A percentile compares a stretch with the other conserved stretches of the same genome.
Evolutionary conservation across 2,113 vertebrate species (phyloP).

Genomic region (cattle (Bos taurus)): ARS-UCD2.0 NC_037340.1:10270001-10270500

Average conservation of each 20-base stretch:
- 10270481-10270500: not conserved
- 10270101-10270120: not conserved
- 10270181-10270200: not conserved
- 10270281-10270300: not conserved
- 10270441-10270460: conserved; percentile 20
- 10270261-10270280: not conserved
- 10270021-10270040: not conserved
- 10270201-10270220: not conserved
- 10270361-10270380: not conserved
- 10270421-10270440: conserved; percentile 2
- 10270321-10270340: not conserved
- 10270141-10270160: not conserved
- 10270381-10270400: not conserved
- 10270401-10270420: not conserved
- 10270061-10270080: conserved; percentile 22
- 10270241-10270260: not conserved
- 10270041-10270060: conserved; percentile 32
- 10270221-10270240: not conserved
- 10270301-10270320: not conserved
- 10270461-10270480: conserved; percentile 47
- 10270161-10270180: not conserved
- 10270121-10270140: not conserved
- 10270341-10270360: not conserved
- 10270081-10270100: conserved; percentile 9
- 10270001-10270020: not conserved